Conservation (phyloP, 2,113 vertebrate genomes). For the Xiphophorus couchianus region DNA sequence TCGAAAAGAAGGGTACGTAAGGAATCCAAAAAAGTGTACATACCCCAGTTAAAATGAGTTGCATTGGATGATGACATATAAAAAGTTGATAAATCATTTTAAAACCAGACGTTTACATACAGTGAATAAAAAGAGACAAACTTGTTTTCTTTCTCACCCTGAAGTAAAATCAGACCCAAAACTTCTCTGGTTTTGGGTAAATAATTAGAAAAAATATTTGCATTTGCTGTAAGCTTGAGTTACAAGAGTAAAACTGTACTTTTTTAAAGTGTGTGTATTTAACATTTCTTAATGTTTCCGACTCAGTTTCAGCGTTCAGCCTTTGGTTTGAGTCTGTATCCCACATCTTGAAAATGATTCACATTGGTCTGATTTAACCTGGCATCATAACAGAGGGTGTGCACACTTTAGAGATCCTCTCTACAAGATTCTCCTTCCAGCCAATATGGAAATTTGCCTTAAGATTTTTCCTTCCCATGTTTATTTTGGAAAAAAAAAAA, state of each 20-base stretch:
- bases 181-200: too few species aligned
- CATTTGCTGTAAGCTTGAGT: too few species aligned
- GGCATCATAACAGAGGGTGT: neutral
- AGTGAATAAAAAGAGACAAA: too few species aligned
- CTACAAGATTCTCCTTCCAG: neutral
- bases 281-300: too few species aligned
- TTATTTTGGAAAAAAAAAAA: neutral
- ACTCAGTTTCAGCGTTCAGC: too few species aligned
- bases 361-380: neutral
- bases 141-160: too few species aligned
- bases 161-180: too few species aligned
- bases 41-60: neutral
- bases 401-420: neutral
- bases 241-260: too few species aligned
- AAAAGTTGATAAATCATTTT: neutral
- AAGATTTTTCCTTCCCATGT: conserved; percentile 22
- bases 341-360: neutral
- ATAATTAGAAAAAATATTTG: too few species aligned
- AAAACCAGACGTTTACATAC: neutral
- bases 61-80: neutral
- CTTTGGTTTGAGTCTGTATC: neutral
- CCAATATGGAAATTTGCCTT: conserved; percentile 23
- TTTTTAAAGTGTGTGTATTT: too few species aligned
- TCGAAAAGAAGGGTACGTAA: too few species aligned
- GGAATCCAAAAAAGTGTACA: neutral